Evolutionary conservation across 2,888 invertebrate species (phyloP).

Genomic region (Sarcophaga rosellei): DNA sequence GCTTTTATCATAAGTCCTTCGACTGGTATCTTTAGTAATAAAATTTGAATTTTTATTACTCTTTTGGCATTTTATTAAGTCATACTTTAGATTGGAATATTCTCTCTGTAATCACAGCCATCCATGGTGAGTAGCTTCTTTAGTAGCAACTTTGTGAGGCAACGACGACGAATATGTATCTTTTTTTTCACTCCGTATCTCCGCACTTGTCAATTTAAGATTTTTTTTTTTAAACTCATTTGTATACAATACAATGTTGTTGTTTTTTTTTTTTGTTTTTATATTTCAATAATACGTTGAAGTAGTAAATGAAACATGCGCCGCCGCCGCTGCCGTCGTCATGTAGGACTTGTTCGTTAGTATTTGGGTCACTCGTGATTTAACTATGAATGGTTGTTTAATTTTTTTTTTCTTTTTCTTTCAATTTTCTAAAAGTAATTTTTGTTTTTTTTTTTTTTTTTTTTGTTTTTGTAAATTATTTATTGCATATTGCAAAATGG

Average conservation of each 20-base stretch:
- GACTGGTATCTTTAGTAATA: not conserved
- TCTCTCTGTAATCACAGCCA: not conserved
- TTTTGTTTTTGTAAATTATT: not conserved
- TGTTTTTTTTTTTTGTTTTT: not conserved
- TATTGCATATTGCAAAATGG: not conserved
- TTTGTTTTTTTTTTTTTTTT: not conserved
- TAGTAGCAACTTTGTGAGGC: not conserved
- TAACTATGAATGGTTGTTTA: constrained; percentile 57
- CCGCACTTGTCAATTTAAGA: constrained; percentile 4
- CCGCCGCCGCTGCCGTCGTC: not conserved
- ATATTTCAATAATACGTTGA: constrained; percentile 43
- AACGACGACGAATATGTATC: constrained; percentile 8
- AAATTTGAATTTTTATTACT: not conserved
- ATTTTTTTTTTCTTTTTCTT: constrained; percentile 10
- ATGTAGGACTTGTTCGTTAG: constrained; percentile 38
- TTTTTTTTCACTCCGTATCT: not conserved
- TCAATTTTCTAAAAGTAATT: constrained; percentile 16
- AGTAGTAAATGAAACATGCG: constrained; percentile 60
- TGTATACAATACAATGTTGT: constrained; percentile 1
- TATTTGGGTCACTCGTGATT: constrained; percentile 69
- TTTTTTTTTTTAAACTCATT: constrained; percentile 21
- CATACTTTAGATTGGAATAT: constrained; percentile 9
- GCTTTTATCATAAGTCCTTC: not conserved
- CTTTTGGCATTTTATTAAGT: constrained; percentile 34
- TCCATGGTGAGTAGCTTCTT: not conserved